These are phyloP conservation scores for Drosophila jambulina DNA, from an alignment of 1,140 invertebrate genomes.

Conservation along the genomic window DNA sequence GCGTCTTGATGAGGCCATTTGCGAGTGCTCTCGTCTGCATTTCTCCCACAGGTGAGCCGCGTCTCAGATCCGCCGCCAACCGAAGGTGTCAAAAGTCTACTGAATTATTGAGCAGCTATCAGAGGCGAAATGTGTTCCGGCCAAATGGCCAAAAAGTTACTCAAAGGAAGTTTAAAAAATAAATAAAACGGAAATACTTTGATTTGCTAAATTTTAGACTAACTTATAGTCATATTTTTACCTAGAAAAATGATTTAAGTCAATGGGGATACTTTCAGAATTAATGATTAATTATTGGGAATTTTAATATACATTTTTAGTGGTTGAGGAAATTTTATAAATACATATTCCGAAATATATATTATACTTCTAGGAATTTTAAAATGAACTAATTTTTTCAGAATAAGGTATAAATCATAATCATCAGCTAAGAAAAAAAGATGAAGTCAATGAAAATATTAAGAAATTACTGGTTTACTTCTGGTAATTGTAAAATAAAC, in stretches of 20 bases:
- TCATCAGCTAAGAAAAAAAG: too few relatives aligned
- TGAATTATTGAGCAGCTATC: conserved; percentile 53
- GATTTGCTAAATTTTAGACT: neutral
- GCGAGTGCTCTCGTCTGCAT: conserved; percentile 28
- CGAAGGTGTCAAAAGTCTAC: conserved; percentile 46
- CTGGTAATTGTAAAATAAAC: too few relatives aligned
- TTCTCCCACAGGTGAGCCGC: conserved; percentile 8
- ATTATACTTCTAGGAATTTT: neutral
- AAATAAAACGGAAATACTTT: neutral
- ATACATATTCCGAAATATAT: neutral
- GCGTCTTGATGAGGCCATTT: conserved; percentile 70
- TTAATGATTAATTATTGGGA: neutral
- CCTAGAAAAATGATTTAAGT: neutral
- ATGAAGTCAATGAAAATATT: too few relatives aligned
- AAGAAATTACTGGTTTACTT: too few relatives aligned
- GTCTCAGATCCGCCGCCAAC: conserved; percentile 32
- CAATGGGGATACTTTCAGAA: neutral
- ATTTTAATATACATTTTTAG: too few relatives aligned
- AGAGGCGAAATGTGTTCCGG: conserved; percentile 1
- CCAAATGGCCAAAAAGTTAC: conserved; percentile 14
- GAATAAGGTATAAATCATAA: too few relatives aligned
- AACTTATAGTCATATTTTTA: too few relatives aligned
- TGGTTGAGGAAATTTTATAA: neutral
- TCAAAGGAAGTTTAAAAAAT: neutral
- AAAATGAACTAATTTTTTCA: too few relatives aligned